Evolutionary conservation across 2,888 invertebrate species (phyloP), one percentile per base, ranked within the genome.

Genomic region (Eubasilissa splendida): DNA sequence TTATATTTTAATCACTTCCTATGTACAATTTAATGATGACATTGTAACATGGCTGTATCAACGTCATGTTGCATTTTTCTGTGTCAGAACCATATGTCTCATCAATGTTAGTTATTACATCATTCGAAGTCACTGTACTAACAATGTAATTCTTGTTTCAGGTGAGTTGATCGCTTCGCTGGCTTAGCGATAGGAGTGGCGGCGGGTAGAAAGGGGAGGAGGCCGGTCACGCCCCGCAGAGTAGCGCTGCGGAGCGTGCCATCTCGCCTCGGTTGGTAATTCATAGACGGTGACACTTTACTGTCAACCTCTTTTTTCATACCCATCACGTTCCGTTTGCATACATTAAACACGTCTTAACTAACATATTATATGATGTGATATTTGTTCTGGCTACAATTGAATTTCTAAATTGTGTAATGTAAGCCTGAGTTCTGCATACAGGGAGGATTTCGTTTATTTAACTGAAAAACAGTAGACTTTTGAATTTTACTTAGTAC

Each of bases 121-220:
- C 52, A 54, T 71, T 54, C 54, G 56, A 71, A 54, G 56, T 71
- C 33, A 56, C 56, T 71, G 33, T 71, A 33, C 71, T 71, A 54
- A 71, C 71, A 71, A 56, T 71, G 54, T 14, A 22, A 14, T 56
- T 71, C 71, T 71, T 71, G 71, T 71, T 71, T 71, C 71, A 71
- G 71, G 71, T 71, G 71, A 71, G 71, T 71, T 54, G 71, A 54
- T 71, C 56, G 54, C 54, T 71, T 56, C 56, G 54, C 54, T 33
- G 7, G 31, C 52, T 11, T 14, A 42, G 52, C 22, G 52, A 63
- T 11, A 63, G 42, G 63, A 12, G 63, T 33, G 63, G 63, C 63
- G 33, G 68, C 50, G 68, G 58, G 52, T 63, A 12, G 63, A 33
- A 63, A 42, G 42, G 68, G 52, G 68, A 50, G 50, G 50, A 50